Percentiles rank a stretch among this genome's conserved stretches.
phyloP scores from a whole-genome alignment of 2,113 vertebrate species.

The Poeciliopsis turrubarensis region DNA sequence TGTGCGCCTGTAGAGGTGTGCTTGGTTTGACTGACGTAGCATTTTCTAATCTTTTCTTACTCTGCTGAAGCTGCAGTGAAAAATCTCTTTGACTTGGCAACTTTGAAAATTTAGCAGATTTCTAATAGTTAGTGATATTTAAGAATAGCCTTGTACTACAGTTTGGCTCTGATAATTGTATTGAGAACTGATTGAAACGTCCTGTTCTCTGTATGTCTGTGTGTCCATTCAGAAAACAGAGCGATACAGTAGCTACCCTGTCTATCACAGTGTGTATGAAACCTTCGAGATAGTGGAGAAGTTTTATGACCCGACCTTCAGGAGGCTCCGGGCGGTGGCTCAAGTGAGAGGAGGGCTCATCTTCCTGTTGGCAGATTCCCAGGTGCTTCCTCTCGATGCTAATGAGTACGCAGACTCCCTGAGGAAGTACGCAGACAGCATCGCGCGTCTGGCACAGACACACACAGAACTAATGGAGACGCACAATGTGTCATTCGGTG shows the following conservation, averaged over 20 bases:
- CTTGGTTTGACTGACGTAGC: not conserved
- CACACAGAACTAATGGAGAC: conserved; percentile 74
- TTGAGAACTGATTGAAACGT: no score
- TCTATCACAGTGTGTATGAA: conserved; percentile 95
- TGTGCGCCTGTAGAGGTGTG: not conserved
- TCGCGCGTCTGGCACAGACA: conserved; percentile 80
- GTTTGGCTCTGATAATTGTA: no score
- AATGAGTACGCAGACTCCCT: conserved; percentile 87
- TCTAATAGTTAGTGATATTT: no score
- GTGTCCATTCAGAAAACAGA: conserved; percentile 83
- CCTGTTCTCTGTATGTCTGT: conserved; percentile 2
- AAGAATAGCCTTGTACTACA: no score
- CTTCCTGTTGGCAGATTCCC: conserved; percentile 87
- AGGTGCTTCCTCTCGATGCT: conserved; percentile 86
- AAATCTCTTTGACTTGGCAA: no score
- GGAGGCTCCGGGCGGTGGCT: conserved; percentile 84
- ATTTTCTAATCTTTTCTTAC: not conserved
- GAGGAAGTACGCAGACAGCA: conserved; percentile 81
- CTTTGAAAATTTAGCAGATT: no score
- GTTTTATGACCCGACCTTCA: conserved; percentile 92
- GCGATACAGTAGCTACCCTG: conserved; percentile 91
- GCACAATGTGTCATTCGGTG: conserved; percentile 88
- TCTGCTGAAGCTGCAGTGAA: no score
- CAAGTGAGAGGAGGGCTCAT: conserved; percentile 87
- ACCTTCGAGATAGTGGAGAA: conserved; percentile 92